Conservation (phyloP, 2,113 vertebrate species). For the Empidonax alnorum region DNA sequence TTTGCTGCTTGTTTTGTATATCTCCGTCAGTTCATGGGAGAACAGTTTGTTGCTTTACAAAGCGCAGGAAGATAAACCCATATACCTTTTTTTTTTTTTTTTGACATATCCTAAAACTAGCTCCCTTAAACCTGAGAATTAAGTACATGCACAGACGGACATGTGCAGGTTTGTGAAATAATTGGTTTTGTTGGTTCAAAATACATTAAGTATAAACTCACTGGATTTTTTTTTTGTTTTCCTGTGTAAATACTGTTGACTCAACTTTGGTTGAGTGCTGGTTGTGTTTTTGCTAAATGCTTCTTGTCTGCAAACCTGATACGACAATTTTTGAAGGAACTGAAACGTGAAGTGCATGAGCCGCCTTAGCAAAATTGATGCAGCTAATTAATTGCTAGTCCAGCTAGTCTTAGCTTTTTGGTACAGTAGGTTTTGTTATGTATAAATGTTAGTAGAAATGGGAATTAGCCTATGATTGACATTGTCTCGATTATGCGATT, state of each 20-base stretch:
- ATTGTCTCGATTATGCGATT: conserved; percentile 36
- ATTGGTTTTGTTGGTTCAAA: not conserved
- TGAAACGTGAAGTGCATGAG: conserved; percentile 57
- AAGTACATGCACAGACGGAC: not conserved
- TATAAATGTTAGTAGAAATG: conserved; percentile 57
- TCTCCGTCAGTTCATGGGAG: not conserved
- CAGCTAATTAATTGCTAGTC: conserved; percentile 74
- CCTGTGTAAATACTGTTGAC: not conserved
- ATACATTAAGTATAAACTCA: not conserved
- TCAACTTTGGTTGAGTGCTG: not conserved
- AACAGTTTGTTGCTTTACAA: not conserved
- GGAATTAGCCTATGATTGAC: conserved; percentile 61
- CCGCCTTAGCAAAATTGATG: conserved; percentile 64
- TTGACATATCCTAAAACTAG: not conserved
- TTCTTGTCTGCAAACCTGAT: not conserved
- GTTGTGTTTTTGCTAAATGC: not conserved
- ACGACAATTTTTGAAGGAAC: not conserved
- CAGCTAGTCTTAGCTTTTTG: conserved; percentile 66
- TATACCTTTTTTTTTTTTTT: not conserved
- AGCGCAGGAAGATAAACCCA: not conserved
- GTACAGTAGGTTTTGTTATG: conserved; percentile 58
- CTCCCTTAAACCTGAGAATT: not conserved
- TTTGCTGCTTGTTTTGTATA: not conserved
- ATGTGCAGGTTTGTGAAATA: not conserved
- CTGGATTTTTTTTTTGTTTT: not conserved